Base-by-base conservation (phyloP, 2,888 invertebrate species). In the Aphrophora alni region DNA sequence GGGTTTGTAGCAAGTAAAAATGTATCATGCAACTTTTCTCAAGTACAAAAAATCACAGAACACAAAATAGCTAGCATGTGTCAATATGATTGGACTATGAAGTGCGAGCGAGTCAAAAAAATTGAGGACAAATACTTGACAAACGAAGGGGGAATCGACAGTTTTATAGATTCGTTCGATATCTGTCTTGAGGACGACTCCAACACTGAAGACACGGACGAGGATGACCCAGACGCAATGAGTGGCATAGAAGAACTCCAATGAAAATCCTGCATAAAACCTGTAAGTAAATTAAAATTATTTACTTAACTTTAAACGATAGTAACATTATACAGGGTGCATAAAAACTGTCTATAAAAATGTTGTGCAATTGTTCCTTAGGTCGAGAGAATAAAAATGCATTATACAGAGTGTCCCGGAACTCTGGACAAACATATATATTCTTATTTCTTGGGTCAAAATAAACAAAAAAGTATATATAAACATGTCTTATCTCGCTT, bases 1-100 rank as follows among this genome's bases (percentile, higher is more conserved):
- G 68, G 38, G 21, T 51, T 81, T 10, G 75, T 82, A 3, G 81
- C 71, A 33, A 77, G 2, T 21, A 76, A n/a, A n/a, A n/a, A n/a
- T n/a, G n/a, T n/a, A n/a, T n/a, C n/a, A n/a, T n/a, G n/a, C n/a
- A 74, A 74, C 38, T n/a, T 74, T 27, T 27, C 74, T 74, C 5
- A 28, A 28, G 74, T 74, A 33, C 74, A 74, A 33, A 28, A 3
- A 4, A 14, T 74, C 3, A 33, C 28, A 21, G 74, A 74, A 74
- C 38, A 74, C 3, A 74, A 74, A n/a, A 74, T 74, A 10, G 28
- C 33, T 2, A 33, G 74, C 7, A 74, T 74, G 33, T 8, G 74
- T 74, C 28, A 8, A 1, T n/a, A 74, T n/a, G 38, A 74, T 14
- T 74, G 74, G 74, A 27, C 10, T 17, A n/a, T 4, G 33, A 74